These are phyloP conservation scores for Poliocrania exsul DNA, from an alignment of 2,797 vertebrate genomes.

Conservation along the genomic window DNA sequence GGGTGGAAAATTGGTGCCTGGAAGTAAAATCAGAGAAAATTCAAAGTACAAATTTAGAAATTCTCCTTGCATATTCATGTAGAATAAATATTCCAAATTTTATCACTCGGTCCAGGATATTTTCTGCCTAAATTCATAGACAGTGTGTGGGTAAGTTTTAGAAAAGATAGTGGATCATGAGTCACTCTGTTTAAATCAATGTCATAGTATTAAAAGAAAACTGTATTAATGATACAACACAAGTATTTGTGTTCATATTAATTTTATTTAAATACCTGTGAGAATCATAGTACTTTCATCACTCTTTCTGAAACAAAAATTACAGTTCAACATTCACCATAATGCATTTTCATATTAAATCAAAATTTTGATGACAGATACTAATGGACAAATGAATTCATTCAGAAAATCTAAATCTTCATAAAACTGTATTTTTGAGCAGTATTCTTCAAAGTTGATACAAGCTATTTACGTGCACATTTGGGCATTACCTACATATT, in stretches of 20 bases:
- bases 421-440: neutral
- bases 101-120: neutral
- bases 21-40: neutral
- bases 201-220: neutral
- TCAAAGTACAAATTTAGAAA: neutral
- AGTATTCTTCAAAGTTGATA: neutral
- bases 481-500: neutral
- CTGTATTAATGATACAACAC: neutral
- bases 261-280: neutral
- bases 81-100: neutral
- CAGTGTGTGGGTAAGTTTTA: neutral
- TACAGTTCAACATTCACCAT: neutral
- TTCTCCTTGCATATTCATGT: neutral
- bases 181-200: neutral
- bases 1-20: neutral
- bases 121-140: conserved; percentile 5
- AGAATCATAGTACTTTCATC: neutral
- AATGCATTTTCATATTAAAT: neutral
- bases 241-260: neutral
- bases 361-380: neutral
- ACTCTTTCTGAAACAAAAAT: neutral
- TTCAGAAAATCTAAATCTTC: neutral
- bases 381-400: neutral
- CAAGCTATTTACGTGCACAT: neutral
- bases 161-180: neutral